Evolutionary conservation across 1,140 invertebrate species (phyloP), one percentile per base, ranked within the genome.

Genomic region (Drosophila oshimai): DNA sequence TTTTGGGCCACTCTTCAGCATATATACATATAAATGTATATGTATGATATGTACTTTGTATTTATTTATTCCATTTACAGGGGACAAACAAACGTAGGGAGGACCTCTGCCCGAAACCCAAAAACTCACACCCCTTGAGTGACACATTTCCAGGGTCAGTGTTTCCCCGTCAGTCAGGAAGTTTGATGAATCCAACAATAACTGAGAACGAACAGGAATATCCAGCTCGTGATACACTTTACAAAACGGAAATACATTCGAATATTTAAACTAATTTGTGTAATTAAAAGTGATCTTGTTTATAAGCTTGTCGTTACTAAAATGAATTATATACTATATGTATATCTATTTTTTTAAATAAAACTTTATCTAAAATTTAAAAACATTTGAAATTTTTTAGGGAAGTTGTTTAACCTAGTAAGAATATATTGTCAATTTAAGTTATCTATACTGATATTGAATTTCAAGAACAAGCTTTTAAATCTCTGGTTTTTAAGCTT

Each of bases 111-210:
- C 12, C 64, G 34, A 12, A 49, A 26, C 29, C 29, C n/a, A 18
- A 42, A 39, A 57, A 17, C 62, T 68, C 65, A 70, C 65, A 50
- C 51, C 31, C 67, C 58, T 45, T 49, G 53, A 71, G 57, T 79
- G 79, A 86, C 74, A 79, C 65, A 79, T 79, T 84, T 84, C 53
- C 54, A 84, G 74, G 70, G 74, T 53, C 75, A 64, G 55, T n/a
- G n/a, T n/a, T n/a, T n/a, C 55, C 72, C 68, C 64, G 61, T 49
- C 61, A 73, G 55, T 61, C 77, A 83, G 78, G 78, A 83, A 81
- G 78, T 84, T 70, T 37, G 51, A 70, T 18, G 50, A 50, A 57
- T 26, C 13, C 18, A 37, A 67, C 29, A 36, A 55, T 31, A 42
- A 42, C 12, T 3, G 31, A 28, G 13, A 26, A 12, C 24, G 41